phyloP scores from a whole-genome alignment of 2,113 vertebrate species.

The Chloebia gouldiae region DNA sequence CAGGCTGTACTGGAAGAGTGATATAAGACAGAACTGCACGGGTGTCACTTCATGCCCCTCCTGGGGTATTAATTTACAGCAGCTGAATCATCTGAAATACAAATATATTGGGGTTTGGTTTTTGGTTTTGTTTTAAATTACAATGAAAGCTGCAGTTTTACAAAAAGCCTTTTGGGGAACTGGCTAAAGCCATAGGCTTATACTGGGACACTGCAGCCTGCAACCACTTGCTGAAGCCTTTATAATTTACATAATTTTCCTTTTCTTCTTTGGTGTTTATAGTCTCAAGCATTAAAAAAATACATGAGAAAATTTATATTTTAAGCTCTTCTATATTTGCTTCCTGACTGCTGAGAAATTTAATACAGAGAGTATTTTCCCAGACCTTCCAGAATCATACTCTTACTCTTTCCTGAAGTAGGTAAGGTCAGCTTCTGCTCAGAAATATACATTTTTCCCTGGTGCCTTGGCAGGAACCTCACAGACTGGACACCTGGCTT shows the following conservation, averaged over 20 bases:
- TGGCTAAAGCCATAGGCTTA: background rate
- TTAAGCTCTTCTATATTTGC: conserved; percentile 19
- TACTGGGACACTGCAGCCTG: background rate
- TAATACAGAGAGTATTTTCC: background rate
- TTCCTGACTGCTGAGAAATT: background rate
- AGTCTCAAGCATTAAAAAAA: background rate
- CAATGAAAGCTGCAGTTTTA: background rate
- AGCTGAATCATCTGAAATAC: background rate
- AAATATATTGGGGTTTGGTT: rapidly evolving
- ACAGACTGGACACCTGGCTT: background rate
- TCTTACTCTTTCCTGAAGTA: background rate
- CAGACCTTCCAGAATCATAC: background rate
- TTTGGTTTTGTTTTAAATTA: background rate
- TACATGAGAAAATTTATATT: background rate
- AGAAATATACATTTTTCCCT: background rate
- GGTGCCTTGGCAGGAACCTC: background rate
- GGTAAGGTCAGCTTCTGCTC: background rate
- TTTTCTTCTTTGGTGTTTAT: background rate
- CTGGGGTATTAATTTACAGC: background rate
- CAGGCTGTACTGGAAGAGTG: rapidly evolving
- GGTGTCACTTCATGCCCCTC: background rate
- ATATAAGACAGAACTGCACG: background rate
- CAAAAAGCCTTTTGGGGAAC: background rate
- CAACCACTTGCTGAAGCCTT: background rate
- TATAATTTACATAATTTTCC: background rate